A percentile compares a stretch with the other conserved stretches of the same genome.
These are phyloP conservation scores for Oryzias celebensis DNA, from an alignment of 2,113 vertebrate species.

Conservation along the genomic window DNA sequence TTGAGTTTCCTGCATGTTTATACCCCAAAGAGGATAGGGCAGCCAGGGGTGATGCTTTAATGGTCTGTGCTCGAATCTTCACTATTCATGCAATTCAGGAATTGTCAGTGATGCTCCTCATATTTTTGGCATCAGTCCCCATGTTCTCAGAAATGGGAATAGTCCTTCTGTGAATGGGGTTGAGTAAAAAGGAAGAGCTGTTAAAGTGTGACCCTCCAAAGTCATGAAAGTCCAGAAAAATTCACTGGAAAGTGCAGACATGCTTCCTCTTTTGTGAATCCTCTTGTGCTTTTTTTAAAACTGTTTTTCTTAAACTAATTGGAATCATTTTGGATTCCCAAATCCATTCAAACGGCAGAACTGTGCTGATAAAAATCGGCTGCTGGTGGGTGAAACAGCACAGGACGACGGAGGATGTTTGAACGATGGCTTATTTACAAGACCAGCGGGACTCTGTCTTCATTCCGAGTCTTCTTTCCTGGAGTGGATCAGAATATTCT, in stretches of 20 bases:
- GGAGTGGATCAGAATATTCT: slow-evolving; percentile 74
- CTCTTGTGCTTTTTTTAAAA: slow-evolving; percentile 60
- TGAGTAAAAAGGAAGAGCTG: slow-evolving; percentile 57
- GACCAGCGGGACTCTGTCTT: slow-evolving; percentile 62
- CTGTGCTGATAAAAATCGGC: slow-evolving; percentile 40
- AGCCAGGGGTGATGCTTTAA: slow-evolving; percentile 1
- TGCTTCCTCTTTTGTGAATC: slow-evolving; percentile 33
- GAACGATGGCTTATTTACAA: slow-evolving; percentile 46
- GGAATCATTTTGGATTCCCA: slow-evolving; percentile 31
- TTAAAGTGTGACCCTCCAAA: slow-evolving; percentile 36
- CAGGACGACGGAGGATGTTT: slow-evolving; percentile 27
- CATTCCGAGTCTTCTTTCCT: slow-evolving; percentile 76
- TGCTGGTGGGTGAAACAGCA: slow-evolving; percentile 46
- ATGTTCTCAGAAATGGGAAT: slow-evolving; percentile 9
- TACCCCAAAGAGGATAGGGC: slow-evolving; percentile 16
- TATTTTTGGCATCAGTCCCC: slow-evolving; percentile 22
- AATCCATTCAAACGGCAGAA: slow-evolving; percentile 39
- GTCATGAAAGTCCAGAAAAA: slow-evolving; percentile 52
- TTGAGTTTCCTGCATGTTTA: slow-evolving; percentile 8
- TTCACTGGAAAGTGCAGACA: slow-evolving; percentile 40
- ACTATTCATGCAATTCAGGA: slow-evolving; percentile 27
- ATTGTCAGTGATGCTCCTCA: slow-evolving; percentile 21
- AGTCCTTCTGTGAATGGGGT: slow-evolving; percentile 16
- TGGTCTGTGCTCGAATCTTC: slow-evolving; percentile 21
- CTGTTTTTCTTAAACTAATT: slow-evolving; percentile 17